Base-by-base conservation (phyloP, 30 jellyfish, hydroid and myxozoan species). In the Hydra vulgaris region DNA sequence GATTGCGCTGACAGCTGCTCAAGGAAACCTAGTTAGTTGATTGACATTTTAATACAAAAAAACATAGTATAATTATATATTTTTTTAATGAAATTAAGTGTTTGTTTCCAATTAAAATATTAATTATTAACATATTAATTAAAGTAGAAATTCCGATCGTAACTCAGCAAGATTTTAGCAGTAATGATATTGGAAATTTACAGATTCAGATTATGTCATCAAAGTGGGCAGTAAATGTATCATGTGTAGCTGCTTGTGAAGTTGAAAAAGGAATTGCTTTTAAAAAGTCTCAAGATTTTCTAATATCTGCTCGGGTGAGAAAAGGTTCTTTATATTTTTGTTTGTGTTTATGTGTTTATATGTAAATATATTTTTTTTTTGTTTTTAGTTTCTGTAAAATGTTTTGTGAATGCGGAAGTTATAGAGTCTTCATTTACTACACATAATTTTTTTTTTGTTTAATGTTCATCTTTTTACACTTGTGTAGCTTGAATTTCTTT, bases 211-310 rank as follows among this genome's bases (percentile, higher is more conserved):
- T 66, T 0, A 27, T 78, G 23, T 18, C 85, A 5, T 82, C 85
- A 1, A 78, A 61, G 54, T 78, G 85, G 85, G 85, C 85, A 7
- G 68, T 78, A 69, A 78, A 78, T 23, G 85, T 78, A 12, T 78
- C 85, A 17, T 78, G 85, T 23, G 68, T 78, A 8, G 85, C 85
- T 23, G 78, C 66, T 19, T 78, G 85, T 24, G 85, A 78, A 61
- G 85, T 78, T 1, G 79, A 78, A 53, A 78, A 78, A 61, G 85
- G 85, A 17, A 78, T 78, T 23, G 26, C 85, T 15, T 54, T 24
- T 19, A 78, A 78, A 0, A 78, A 78, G 68, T 66, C 85, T 15
- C 53, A 66, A 18, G 85, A 78, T 18, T 3, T 25, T 22, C 53
- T 78, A 25, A 78, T n/a, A 24, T 22, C 77, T 27, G 85, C 85